Evolutionary conservation across 2,888 invertebrate genomes (phyloP).

Genomic region (Malthinus seriepunctatus): DNA sequence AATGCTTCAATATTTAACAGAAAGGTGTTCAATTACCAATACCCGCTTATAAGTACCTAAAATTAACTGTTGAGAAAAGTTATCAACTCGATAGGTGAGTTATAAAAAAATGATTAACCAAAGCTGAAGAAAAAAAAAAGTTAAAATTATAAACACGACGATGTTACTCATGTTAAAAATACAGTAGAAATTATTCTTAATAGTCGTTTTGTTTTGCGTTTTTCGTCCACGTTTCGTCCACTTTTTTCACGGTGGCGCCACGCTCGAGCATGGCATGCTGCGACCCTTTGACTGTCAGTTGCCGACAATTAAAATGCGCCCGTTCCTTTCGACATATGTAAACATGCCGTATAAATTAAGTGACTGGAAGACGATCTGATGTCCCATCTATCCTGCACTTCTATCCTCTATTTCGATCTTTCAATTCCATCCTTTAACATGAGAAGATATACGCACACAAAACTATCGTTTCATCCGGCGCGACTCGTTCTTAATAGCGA

Average conservation of each 20-base stretch:
- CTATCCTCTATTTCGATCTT: constrained; percentile 29
- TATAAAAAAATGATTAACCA: not conserved
- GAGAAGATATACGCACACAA: constrained; percentile 1
- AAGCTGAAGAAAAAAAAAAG: too few relatives aligned
- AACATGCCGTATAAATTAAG: constrained; percentile 53
- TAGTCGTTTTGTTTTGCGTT: constrained; percentile 39
- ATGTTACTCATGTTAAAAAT: constrained; percentile 1
- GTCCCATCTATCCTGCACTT: constrained; percentile 28
- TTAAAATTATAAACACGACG: too few relatives aligned
- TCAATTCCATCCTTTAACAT: constrained; percentile 16
- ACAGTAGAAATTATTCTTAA: constrained; percentile 12
- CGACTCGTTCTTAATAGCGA: constrained; percentile 13
- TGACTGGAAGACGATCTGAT: constrained; percentile 32
- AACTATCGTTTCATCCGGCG: constrained; percentile 18
- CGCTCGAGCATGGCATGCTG: constrained; percentile 47
- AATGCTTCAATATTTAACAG: too few relatives aligned
- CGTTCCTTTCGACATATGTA: constrained; percentile 51
- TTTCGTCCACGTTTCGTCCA: constrained; percentile 41
- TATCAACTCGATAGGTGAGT: not conserved
- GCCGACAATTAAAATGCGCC: constrained; percentile 53
- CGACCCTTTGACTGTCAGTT: constrained; percentile 40
- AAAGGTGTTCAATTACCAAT: too few relatives aligned
- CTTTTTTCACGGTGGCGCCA: constrained; percentile 50
- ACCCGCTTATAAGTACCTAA: too few relatives aligned
- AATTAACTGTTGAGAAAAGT: too few relatives aligned